phyloP scores from a whole-genome alignment of 2,113 vertebrate species.

The Sterrhoptilus dennistouni region DNA sequence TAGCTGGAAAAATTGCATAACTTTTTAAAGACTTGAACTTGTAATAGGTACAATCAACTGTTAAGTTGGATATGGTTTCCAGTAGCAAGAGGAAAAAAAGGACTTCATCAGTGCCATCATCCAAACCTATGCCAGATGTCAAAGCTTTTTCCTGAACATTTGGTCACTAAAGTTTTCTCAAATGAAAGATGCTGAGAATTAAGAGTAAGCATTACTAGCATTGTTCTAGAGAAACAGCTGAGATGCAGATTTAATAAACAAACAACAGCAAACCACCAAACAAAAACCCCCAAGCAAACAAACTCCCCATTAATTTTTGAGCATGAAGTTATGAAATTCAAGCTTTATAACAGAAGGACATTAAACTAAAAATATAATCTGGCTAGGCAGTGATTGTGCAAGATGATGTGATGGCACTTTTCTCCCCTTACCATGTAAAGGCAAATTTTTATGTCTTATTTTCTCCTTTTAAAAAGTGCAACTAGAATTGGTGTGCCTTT shows the following conservation, averaged over 20 bases:
- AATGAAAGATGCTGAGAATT: background rate
- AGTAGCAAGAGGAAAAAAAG: background rate
- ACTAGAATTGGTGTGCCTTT: background rate
- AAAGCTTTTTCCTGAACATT: background rate
- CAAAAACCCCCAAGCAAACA: background rate
- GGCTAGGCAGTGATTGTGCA: background rate
- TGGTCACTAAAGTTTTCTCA: background rate
- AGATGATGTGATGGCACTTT: background rate
- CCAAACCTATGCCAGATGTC: background rate
- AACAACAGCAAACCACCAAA: background rate
- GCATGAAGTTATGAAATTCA: background rate
- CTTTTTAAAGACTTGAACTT: background rate
- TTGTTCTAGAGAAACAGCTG: background rate
- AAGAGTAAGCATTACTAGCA: background rate
- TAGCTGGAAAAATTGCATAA: background rate
- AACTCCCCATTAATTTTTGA: background rate
- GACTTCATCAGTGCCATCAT: background rate
- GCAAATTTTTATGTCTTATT: background rate
- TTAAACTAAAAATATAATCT: background rate
- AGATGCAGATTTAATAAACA: background rate
- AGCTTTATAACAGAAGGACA: background rate
- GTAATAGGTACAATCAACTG: background rate
- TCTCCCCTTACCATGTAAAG: background rate
- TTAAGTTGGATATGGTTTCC: background rate
- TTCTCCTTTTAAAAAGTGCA: background rate